A percentile compares a stretch with the other conserved stretches of the same genome.
These are phyloP conservation scores for Tridacna gigas DNA, from an alignment of 2,888 invertebrate genomes.

Conservation along the genomic window DNA sequence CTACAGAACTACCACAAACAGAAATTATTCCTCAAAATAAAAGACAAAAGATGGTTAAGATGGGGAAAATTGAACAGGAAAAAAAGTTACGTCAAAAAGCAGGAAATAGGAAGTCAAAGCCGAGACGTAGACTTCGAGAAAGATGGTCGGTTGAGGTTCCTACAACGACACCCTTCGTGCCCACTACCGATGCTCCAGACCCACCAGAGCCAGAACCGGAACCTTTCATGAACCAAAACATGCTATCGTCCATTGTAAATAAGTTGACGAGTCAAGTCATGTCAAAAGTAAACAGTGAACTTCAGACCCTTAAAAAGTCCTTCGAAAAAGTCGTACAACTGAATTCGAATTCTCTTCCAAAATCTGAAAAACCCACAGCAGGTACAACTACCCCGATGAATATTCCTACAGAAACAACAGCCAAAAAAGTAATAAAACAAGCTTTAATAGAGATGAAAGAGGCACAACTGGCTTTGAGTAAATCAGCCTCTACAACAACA, in stretches of 20 bases:
- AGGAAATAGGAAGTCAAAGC: neutral
- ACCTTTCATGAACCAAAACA: neutral
- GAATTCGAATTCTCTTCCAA: neutral
- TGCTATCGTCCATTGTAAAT: neutral
- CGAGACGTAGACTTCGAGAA: neutral
- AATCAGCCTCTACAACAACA: neutral
- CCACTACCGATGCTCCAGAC: neutral
- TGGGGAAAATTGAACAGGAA: too few relatives aligned
- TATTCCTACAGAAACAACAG: neutral
- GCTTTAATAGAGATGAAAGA: too few relatives aligned
- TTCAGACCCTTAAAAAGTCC: slow-evolving; percentile 8
- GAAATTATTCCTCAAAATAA: too few relatives aligned
- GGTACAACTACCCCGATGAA: neutral
- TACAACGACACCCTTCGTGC: neutral
- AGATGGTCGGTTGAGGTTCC: neutral
- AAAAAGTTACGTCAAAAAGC: too few relatives aligned
- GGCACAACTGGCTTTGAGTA: too few relatives aligned
- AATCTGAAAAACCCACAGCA: neutral
- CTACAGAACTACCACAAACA: too few relatives aligned
- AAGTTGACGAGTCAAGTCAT: neutral
- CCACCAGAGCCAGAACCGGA: neutral
- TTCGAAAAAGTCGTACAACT: neutral
- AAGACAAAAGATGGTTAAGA: too few relatives aligned
- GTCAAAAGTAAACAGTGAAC: neutral
- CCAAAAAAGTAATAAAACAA: neutral